Evolutionary conservation across 2,113 vertebrate species (phyloP).

Genomic region (Paralichthys olivaceus): DNA sequence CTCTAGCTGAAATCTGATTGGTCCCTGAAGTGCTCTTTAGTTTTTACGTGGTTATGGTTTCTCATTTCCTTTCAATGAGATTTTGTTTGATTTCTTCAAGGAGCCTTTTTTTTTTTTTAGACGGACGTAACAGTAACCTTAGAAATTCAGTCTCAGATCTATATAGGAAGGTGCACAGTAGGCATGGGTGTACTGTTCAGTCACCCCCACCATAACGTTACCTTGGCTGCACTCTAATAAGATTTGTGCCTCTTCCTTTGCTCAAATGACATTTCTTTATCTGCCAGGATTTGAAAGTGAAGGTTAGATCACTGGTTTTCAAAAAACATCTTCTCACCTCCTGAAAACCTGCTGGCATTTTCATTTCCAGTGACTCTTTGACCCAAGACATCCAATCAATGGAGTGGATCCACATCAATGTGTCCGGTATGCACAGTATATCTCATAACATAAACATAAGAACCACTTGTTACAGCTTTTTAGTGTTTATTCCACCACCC

Average conservation of each 20-base stretch:
- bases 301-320: neutral
- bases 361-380: neutral
- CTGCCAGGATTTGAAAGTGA: conserved; percentile 16
- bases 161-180: neutral
- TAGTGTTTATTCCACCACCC: conserved; percentile 58
- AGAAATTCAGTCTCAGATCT: neutral
- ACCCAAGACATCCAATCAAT: neutral
- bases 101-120: too few relatives aligned
- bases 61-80: too few relatives aligned
- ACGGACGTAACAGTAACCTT: neutral
- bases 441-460: neutral
- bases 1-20: too few relatives aligned
- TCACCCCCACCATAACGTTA: neutral
- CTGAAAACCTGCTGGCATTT: neutral
- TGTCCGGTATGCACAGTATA: neutral
- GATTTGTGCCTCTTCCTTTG: neutral
- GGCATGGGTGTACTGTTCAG: neutral
- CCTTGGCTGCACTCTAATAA: neutral
- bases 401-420: neutral
- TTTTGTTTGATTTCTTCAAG: too few relatives aligned
- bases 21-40: too few relatives aligned
- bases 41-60: too few relatives aligned
- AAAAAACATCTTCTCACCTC: neutral
- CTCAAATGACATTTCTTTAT: neutral
- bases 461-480: conserved; percentile 25